phyloP scores from a whole-genome alignment of 2,888 invertebrate species.

The Philaethria dido region DNA sequence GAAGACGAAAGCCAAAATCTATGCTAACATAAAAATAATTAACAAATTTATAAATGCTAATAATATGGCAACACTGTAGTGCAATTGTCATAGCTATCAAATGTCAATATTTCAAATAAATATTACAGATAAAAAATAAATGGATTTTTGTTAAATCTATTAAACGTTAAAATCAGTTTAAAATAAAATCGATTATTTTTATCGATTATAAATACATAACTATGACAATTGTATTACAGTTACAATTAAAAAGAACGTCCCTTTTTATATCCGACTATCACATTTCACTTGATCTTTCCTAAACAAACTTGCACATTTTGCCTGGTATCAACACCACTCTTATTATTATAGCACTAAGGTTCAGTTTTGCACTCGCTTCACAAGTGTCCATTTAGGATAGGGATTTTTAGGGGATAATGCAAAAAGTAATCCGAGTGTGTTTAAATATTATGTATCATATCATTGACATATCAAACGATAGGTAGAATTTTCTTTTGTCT shows the following conservation, averaged over 20 bases:
- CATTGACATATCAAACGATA: neutral
- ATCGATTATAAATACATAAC: constrained; percentile 3
- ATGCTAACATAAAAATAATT: constrained; percentile 40
- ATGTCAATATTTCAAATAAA: neutral
- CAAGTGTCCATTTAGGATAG: constrained; percentile 21
- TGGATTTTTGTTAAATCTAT: neutral
- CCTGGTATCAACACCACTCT: constrained; percentile 46
- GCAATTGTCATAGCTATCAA: constrained; percentile 11
- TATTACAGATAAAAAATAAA: constrained; percentile 2
- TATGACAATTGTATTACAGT: constrained; percentile 10
- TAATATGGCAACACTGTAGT: constrained; percentile 58
- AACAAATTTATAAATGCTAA: constrained; percentile 56
- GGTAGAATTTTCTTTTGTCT: neutral
- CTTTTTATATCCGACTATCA: constrained; percentile 26
- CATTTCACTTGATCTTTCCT: constrained; percentile 40
- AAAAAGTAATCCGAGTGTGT: neutral
- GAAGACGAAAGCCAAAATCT: constrained; percentile 62
- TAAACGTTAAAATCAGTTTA: neutral
- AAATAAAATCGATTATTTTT: neutral
- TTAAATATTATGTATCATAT: constrained; percentile 1
- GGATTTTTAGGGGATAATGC: neutral
- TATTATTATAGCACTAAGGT: constrained; percentile 31
- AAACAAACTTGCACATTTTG: constrained; percentile 59
- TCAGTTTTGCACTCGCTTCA: constrained; percentile 30
- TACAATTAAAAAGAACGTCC: neutral